These are phyloP conservation scores for Lithobates sylvaticus DNA, from an alignment of 2,797 vertebrate species.

Conservation along the genomic window DNA sequence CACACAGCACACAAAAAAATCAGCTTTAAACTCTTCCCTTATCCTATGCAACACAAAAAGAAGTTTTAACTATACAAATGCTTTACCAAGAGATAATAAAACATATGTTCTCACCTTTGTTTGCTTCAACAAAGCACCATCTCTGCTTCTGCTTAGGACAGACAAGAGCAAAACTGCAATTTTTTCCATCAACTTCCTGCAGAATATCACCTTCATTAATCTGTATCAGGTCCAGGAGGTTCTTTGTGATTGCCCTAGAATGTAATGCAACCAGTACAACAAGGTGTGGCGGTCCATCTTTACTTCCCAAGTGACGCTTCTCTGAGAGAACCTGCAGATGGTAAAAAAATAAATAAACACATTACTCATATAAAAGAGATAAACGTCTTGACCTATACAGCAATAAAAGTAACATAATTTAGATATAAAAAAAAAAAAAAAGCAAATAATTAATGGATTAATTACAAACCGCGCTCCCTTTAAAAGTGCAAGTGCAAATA, in stretches of 20 bases:
- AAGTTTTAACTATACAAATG: no score
- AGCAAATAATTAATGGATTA: no score
- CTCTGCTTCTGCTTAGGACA: slow-evolving; percentile 89
- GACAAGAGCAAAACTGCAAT: slow-evolving; percentile 83
- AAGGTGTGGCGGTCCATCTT: slow-evolving; percentile 91
- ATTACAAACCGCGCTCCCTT: no score
- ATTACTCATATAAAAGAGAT: no score
- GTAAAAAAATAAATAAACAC: background rate
- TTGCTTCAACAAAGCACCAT: slow-evolving; percentile 85
- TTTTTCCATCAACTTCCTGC: slow-evolving; percentile 68
- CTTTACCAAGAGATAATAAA: no score
- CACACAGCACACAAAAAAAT: no score
- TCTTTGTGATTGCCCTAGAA: slow-evolving; percentile 65
- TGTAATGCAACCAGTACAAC: slow-evolving; percentile 88
- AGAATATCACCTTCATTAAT: slow-evolving; percentile 73
- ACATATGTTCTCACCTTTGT: slow-evolving; percentile 76
- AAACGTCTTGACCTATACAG: no score
- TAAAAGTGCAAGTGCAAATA: no score
- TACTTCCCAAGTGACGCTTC: slow-evolving; percentile 89
- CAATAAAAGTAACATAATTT: no score
- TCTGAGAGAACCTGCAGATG: slow-evolving; percentile 85
- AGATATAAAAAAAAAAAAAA: no score
- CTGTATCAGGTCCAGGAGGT: slow-evolving; percentile 77
- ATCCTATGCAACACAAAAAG: no score
- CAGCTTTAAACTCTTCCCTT: no score